phyloP scores from a whole-genome alignment of 1,140 invertebrate genomes.

The Psilanteris sp. region DNA sequence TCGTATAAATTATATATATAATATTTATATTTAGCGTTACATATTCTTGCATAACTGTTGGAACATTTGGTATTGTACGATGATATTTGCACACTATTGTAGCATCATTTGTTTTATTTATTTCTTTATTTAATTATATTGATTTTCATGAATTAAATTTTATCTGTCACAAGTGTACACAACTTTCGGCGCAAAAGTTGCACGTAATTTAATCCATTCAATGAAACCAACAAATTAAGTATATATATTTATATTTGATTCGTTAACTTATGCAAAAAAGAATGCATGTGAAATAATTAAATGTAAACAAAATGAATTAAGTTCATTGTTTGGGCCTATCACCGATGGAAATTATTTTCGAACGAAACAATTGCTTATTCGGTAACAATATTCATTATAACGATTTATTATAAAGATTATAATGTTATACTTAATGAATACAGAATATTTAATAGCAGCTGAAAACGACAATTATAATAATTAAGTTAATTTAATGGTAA shows the following conservation, averaged over 20 bases:
- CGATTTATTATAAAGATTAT: no score
- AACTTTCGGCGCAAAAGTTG: conserved; percentile 21
- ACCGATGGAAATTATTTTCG: no score
- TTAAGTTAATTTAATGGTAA: no score
- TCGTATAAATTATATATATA: conserved; percentile 56
- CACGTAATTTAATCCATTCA: conserved; percentile 27
- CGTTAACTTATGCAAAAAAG: conserved; percentile 16
- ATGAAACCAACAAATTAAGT: conserved; percentile 37
- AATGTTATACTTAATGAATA: no score
- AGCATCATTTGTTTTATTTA: conserved; percentile 29
- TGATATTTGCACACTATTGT: conserved; percentile 49
- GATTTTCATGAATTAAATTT: no score
- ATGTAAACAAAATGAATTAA: no score
- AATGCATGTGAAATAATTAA: conserved; percentile 1
- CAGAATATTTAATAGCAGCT: no score
- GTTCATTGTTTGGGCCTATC: no score
- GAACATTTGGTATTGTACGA: conserved; percentile 63
- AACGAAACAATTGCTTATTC: no score
- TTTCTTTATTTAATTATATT: not conserved
- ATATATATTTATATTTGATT: conserved; percentile 21
- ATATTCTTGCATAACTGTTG: conserved; percentile 57
- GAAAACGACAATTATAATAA: no score
- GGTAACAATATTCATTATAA: no score
- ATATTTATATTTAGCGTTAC: conserved; percentile 51
- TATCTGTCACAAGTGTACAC: not conserved